Base-by-base conservation (phyloP, 2,888 invertebrate genomes). In the Xestia rhomboidea region DNA sequence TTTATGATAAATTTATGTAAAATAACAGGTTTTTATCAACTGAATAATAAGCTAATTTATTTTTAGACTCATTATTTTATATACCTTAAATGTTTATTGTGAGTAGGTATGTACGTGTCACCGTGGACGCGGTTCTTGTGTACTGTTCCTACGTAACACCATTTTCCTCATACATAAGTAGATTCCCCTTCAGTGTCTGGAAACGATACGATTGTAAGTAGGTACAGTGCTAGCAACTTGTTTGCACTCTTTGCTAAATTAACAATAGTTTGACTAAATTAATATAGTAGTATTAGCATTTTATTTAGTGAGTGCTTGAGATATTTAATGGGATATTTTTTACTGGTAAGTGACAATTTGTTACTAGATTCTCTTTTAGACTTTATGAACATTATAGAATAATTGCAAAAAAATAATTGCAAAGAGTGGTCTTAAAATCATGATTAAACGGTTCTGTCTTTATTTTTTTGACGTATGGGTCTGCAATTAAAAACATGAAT, bases 161-260 rank as follows among this genome's bases (percentile, higher is more conserved):
- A 24, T 82, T 84, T 78, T 86, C 84, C 86, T 85, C 51, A 68
- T 62, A 38, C 21, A 44, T 38, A 27, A 66, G 46, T 64, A 60
- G n/a, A 8, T 70, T 46, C 44, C 38, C 70, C 46, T 77, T 6
- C 15, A 1, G 10, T 15, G 34, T 10, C 68, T 76, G 51, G 62
- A 41, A 21, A 10, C 34, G 49, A 75, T 75, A 51, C 38, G 18
- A 68, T 0, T 64, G 66, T 30, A 30, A 38, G 62, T 30, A 27
- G 27, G 44, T 15, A 73, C 8, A 34, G 27, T 51, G 67, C 18
- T 21, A 38, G 7, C 6, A 15, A 51, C 18, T 41, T n/a, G n/a
- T 30, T 62, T 0, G 21, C 21, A 54, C n/a, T 54, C 18, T 21
- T 3, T 15, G 6, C 13, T 21, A 18, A 30, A 46, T 74, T 24